Evolutionary conservation across 2,888 invertebrate species (phyloP).

Genomic region (Pristionchus mayeri): DNA sequence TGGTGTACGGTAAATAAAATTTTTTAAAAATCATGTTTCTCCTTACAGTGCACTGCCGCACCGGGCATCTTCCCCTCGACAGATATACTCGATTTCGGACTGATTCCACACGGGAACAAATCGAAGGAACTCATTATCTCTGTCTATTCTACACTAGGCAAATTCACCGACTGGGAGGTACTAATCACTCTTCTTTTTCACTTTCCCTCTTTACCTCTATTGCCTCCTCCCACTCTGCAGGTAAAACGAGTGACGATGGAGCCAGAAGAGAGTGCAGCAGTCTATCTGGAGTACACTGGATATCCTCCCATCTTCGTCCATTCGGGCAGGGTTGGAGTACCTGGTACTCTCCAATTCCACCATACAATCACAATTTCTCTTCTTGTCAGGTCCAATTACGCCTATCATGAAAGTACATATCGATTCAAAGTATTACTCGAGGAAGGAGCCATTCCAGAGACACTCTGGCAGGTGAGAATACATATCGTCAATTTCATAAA

Average conservation of each 20-base stretch:
- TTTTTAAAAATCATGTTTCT: too few species aligned
- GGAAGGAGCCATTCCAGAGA: constrained; percentile 65
- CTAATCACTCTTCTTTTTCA: too few species aligned
- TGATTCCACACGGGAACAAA: constrained; percentile 83
- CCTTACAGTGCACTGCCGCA: neutral
- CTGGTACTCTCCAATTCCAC: neutral
- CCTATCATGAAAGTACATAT: constrained; percentile 60
- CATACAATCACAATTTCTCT: too few species aligned
- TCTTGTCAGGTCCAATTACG: constrained; percentile 1
- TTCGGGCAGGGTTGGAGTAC: constrained; percentile 49
- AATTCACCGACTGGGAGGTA: constrained; percentile 82
- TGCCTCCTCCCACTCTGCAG: neutral
- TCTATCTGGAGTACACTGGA: constrained; percentile 72
- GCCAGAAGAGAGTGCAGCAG: constrained; percentile 34
- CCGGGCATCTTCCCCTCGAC: constrained; percentile 1
- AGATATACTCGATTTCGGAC: constrained; percentile 31
- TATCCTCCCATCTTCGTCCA: constrained; percentile 70
- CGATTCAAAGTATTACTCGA: constrained; percentile 78
- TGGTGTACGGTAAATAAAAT: too few species aligned
- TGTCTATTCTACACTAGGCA: constrained; percentile 83
- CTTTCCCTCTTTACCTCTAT: too few species aligned
- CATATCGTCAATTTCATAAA: neutral
- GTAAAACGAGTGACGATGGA: constrained; percentile 42
- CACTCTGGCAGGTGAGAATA: constrained; percentile 27
- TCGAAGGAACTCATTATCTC: constrained; percentile 81